Evolutionary conservation across 2,797 vertebrate genomes (phyloP), one percentile per base, ranked within the genome.

Genomic region (Trachops cirrhosus): DNA sequence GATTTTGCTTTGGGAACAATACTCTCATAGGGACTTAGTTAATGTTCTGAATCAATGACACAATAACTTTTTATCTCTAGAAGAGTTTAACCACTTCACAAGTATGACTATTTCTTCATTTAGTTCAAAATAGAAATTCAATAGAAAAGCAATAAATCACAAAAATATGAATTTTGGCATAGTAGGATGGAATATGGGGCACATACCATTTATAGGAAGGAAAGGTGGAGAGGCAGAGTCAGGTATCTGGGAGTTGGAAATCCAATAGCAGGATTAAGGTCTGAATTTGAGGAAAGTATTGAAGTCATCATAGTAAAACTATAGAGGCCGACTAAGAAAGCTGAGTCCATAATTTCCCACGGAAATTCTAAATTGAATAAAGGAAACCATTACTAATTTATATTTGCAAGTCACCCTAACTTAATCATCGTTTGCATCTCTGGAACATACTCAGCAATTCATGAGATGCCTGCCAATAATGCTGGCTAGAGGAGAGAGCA

Each of bases 31-130:
- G 44, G 50, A 75, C 57, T 16, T 50, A 57, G 39, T 75, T 59
- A 74, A 64, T 86, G 50, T 71, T 79, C 32, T 48, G 24, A 91
- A 79, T 91, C 22, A 84, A 68, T 79, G 9, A 64, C 80, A 57
- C 46, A 12, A 50, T 59, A 48, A 79, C 2, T 86, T 94, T 95
- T 93, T 86, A 4, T 75, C 46, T 68, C 7, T 86, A 67, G 37
- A 70, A 44, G 93, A 73, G 39, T 82, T 86, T 19, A 92, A 29
- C 57, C 9, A 34, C 8, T 79, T 91, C 14, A 86, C 32, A 94
- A 86, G 44, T n/a, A 62, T 46, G n/a, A 75, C 24, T 83, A 88
- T 59, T 93, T 89, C 80, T 64, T 70, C 34, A 74, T 93, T 96
- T 88, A 77, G 26, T 86, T 21, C 46, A 78, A 92, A 82, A 85